A percentile compares a stretch with the other conserved stretches of the same genome.
phyloP scores from a whole-genome alignment of 2,797 vertebrate species.

The Acanthornis magna region DNA sequence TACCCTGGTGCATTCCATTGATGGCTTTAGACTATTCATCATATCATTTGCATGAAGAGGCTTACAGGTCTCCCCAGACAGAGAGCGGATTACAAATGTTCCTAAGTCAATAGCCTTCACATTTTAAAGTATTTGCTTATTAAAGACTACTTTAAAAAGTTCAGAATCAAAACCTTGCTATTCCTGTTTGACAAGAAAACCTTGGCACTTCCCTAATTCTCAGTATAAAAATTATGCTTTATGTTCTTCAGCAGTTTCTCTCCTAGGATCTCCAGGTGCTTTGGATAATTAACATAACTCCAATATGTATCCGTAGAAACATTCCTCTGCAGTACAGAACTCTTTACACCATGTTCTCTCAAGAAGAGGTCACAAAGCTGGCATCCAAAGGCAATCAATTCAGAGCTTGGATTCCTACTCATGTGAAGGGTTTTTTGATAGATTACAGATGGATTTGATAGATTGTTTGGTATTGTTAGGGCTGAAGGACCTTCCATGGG shows the following conservation, averaged over 20 bases:
- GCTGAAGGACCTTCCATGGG: neutral
- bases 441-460: neutral
- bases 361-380: neutral
- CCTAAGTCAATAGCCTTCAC: constrained; percentile 57
- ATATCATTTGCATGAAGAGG: constrained; percentile 48
- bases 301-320: neutral
- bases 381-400: neutral
- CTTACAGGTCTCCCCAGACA: constrained; percentile 53
- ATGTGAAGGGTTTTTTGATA: neutral
- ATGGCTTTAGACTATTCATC: constrained; percentile 41
- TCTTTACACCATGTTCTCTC: neutral
- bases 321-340: neutral
- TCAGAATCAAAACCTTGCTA: constrained; percentile 47
- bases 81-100: constrained; percentile 44
- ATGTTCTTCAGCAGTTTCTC: neutral
- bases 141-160: constrained; percentile 68
- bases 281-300: constrained; percentile 21
- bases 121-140: constrained; percentile 62
- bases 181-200: constrained; percentile 33
- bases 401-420: neutral
- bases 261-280: constrained; percentile 15
- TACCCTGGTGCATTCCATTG: constrained; percentile 28
- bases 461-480: neutral
- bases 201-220: constrained; percentile 27
- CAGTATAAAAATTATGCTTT: neutral